Conservation (phyloP, 2,797 vertebrate genomes). For the Acanthurus tractus region DNA sequence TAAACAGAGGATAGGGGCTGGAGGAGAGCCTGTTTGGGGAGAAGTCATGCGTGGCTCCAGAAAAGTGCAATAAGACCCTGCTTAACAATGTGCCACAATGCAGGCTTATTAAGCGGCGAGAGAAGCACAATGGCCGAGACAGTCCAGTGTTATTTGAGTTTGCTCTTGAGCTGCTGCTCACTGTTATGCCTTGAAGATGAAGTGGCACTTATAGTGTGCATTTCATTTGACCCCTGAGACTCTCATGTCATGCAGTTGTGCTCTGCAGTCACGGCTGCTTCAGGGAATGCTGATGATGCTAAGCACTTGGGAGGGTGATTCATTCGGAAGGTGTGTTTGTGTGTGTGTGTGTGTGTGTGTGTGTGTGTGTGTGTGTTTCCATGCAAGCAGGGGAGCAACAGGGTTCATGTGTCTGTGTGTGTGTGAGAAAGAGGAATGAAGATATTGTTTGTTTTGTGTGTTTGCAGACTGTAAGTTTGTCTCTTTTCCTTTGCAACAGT, state of each 20-base stretch:
- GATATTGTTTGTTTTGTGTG: constrained; percentile 67
- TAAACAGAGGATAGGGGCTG: constrained; percentile 70
- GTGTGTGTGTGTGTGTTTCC: background rate
- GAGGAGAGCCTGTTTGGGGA: constrained; percentile 63
- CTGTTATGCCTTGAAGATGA: constrained; percentile 77
- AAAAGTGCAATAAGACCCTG: constrained; percentile 55
- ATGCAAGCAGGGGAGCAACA: constrained; percentile 8
- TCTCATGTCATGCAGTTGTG: constrained; percentile 64
- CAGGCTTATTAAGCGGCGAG: constrained; percentile 36
- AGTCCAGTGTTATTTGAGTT: constrained; percentile 50
- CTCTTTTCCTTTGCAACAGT: constrained; percentile 35
- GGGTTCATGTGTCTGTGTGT: constrained; percentile 2
- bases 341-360: background rate
- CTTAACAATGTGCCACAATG: constrained; percentile 57
- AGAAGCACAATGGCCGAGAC: constrained; percentile 57
- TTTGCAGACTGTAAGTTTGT: constrained; percentile 43
- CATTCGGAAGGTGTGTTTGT: constrained; percentile 45
- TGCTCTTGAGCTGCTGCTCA: constrained; percentile 61
- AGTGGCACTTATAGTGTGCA: constrained; percentile 75
- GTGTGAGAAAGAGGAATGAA: constrained; percentile 26
- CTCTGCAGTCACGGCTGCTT: constrained; percentile 64
- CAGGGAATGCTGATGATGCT: constrained; percentile 71
- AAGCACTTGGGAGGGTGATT: constrained; percentile 67
- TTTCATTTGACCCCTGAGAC: constrained; percentile 80
- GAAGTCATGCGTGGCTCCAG: constrained; percentile 71